A percentile compares a stretch with the other conserved stretches of the same genome.
phyloP scores from a whole-genome alignment of 64 coral and sea anemone genomes.

The Pocillopora damicornis region DNA sequence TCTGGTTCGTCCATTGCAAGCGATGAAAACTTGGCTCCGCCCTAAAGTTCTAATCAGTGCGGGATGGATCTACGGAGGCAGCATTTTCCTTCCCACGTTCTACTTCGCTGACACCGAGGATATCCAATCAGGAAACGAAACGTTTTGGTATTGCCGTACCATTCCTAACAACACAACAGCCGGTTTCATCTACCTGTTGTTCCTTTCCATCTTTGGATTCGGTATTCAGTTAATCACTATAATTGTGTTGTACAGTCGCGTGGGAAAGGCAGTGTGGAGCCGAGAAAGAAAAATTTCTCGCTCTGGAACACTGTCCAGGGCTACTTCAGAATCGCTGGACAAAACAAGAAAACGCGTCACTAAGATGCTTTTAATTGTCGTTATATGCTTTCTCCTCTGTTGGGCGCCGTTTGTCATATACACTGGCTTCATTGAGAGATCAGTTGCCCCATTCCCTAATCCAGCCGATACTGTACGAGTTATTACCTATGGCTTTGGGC shows the following conservation, averaged over 20 bases:
- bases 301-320: conserved; percentile 20
- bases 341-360: conserved; percentile 76
- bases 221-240: conserved; percentile 60
- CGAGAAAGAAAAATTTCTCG: conserved; percentile 47
- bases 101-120: conserved; percentile 50
- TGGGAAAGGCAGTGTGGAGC: conserved; percentile 72
- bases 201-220: conserved; percentile 59
- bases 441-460: conserved; percentile 60
- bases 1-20: conserved; percentile 61
- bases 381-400: conserved; percentile 65
- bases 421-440: conserved; percentile 69
- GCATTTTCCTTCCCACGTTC: conserved; percentile 65
- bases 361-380: conserved; percentile 63
- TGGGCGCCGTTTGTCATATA: conserved; percentile 85
- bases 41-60: conserved; percentile 49
- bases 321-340: conserved; percentile 33
- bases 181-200: conserved; percentile 58
- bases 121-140: conserved; percentile 18
- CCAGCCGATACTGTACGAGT: conserved; percentile 63
- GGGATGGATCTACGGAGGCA: conserved; percentile 64
- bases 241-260: conserved; percentile 62
- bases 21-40: conserved; percentile 41
- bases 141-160: conserved; percentile 71
- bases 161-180: conserved; percentile 49
- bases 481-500: conserved; percentile 50